Percentiles rank a stretch among this genome's conserved stretches.
Conservation (phyloP, 2,113 vertebrate species). For the Trematomus loennbergii region DNA sequence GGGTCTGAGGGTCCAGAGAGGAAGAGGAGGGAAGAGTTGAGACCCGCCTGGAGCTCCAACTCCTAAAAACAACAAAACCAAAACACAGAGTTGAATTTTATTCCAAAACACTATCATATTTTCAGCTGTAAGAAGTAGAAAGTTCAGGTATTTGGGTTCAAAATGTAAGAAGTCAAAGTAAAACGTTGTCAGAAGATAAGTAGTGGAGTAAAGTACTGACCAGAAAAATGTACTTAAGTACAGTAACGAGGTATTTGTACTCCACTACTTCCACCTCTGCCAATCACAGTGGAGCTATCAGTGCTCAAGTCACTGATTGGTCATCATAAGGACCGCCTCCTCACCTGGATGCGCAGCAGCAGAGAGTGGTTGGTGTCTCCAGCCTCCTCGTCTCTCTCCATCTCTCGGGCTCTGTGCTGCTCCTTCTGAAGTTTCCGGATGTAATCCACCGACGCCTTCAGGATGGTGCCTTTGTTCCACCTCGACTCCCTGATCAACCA, state of each 20-base stretch:
- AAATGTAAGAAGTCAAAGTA: too few relatives aligned
- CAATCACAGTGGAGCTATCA: too few relatives aligned
- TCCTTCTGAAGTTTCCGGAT: constrained; percentile 94
- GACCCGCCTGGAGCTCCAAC: constrained; percentile 89
- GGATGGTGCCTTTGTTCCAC: constrained; percentile 95
- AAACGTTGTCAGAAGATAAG: too few relatives aligned
- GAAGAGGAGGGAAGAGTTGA: constrained; percentile 77
- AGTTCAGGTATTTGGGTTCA: too few relatives aligned
- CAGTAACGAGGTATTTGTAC: too few relatives aligned
- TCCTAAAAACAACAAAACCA: constrained; percentile 80
- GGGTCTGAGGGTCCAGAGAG: constrained; percentile 49
- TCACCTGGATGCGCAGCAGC: constrained; percentile 86
- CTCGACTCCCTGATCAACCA: constrained; percentile 86
- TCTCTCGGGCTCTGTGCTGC: constrained; percentile 87
- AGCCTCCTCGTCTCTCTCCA: constrained; percentile 88
- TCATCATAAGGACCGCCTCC: not conserved
- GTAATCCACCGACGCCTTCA: constrained; percentile 94
- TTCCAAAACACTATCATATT: too few relatives aligned
- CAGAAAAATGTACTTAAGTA: too few relatives aligned
- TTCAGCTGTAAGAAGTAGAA: too few relatives aligned
- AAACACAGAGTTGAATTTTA: not conserved
- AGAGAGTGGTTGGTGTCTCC: constrained; percentile 88
- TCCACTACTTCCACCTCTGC: too few relatives aligned
- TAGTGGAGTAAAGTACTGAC: too few relatives aligned
- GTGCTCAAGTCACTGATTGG: too few relatives aligned